These are phyloP conservation scores for Salminus brasiliensis DNA, from an alignment of 2,113 vertebrate species.

Conservation along the genomic window DNA sequence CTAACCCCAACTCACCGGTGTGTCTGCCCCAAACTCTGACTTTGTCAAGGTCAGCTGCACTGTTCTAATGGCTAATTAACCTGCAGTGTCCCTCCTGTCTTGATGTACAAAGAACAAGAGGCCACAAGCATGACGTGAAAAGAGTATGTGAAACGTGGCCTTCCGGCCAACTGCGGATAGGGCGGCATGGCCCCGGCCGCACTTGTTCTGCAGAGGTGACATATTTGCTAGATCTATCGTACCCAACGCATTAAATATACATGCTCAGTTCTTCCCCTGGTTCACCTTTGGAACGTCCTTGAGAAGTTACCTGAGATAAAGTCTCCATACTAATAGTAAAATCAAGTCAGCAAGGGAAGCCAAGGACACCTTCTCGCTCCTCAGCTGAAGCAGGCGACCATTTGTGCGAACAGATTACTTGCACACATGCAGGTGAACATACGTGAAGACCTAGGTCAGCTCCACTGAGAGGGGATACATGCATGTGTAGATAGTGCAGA, in stretches of 20 bases:
- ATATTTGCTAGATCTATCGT: constrained; percentile 59
- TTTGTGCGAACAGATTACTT: constrained; percentile 16
- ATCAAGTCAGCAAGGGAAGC: constrained; percentile 25
- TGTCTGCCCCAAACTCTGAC: constrained; percentile 17
- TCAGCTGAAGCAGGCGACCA: neutral
- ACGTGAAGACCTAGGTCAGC: constrained; percentile 33
- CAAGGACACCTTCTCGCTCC: neutral
- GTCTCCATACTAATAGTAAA: constrained; percentile 60
- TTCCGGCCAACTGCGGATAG: constrained; percentile 63
- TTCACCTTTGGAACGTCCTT: constrained; percentile 71
- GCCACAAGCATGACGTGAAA: constrained; percentile 66
- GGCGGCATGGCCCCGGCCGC: constrained; percentile 72
- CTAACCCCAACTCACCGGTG: neutral
- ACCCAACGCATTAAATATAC: constrained; percentile 69
- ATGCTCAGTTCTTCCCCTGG: constrained; percentile 60
- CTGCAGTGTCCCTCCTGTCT: constrained; percentile 80
- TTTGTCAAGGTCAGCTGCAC: constrained; percentile 41
- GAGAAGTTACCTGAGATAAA: constrained; percentile 60
- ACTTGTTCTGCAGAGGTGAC: constrained; percentile 61
- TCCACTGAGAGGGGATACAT: constrained; percentile 9
- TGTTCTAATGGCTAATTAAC: constrained; percentile 81
- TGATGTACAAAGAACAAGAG: constrained; percentile 83
- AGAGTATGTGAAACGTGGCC: constrained; percentile 20
- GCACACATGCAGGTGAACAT: constrained; percentile 1
- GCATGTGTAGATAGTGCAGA: constrained; percentile 16